Conservation (phyloP, 2,113 vertebrate genomes). For the Chloroceryle aenea region DNA sequence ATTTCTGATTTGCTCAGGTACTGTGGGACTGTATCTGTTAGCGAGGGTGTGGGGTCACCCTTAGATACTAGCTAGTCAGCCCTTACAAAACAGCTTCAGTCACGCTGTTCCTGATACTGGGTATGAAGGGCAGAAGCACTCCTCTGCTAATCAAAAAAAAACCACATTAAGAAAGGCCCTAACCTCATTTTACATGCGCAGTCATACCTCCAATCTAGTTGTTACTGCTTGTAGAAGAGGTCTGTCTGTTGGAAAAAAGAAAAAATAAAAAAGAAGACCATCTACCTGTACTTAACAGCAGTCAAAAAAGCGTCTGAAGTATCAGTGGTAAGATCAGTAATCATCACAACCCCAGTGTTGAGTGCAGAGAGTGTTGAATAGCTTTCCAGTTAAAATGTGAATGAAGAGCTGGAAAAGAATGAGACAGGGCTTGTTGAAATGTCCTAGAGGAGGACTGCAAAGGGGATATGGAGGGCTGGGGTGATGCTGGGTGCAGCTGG, state of each 20-base stretch:
- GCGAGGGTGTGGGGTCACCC: neutral
- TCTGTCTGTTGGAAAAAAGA: neutral
- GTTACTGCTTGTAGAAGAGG: neutral
- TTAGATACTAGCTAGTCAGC: neutral
- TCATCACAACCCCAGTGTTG: too few relatives aligned
- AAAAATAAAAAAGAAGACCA: neutral
- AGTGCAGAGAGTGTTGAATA: neutral
- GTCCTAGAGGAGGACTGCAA: neutral
- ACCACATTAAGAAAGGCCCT: neutral
- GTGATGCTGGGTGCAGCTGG: neutral
- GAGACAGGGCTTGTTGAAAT: neutral
- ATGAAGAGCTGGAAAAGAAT: neutral
- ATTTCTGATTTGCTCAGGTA: neutral
- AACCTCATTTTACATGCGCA: neutral
- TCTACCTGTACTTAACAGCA: neutral
- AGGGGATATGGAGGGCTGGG: fast-evolving
- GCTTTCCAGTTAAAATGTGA: too few relatives aligned
- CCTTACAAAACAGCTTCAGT: neutral
- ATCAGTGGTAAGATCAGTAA: neutral
- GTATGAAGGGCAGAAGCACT: neutral
- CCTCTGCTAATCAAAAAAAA: neutral
- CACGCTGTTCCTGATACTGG: fast-evolving
- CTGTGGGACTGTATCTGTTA: neutral
- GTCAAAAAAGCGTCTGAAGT: neutral
- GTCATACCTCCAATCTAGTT: neutral